phyloP scores from a whole-genome alignment of 2,113 vertebrate genomes.

The Zonotrichia leucophrys region DNA sequence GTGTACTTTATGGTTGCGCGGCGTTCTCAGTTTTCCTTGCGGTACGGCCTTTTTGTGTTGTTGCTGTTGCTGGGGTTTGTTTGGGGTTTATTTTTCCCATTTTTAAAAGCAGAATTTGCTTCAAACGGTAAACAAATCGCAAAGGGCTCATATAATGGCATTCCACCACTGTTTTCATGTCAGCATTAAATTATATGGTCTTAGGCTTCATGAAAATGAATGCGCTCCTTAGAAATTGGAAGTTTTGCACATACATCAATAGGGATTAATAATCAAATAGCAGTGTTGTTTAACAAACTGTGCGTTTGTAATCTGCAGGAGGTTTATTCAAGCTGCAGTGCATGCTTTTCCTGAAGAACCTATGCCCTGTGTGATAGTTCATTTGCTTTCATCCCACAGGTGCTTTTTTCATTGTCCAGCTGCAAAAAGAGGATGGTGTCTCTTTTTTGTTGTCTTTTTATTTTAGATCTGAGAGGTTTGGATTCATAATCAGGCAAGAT shows the following conservation, averaged over 20 bases:
- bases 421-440: background rate
- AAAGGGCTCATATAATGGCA: background rate
- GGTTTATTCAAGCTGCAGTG: background rate
- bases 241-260: background rate
- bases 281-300: background rate
- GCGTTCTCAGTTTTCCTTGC: background rate
- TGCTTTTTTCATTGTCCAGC: constrained; percentile 29
- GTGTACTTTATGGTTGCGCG: background rate
- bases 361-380: background rate
- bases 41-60: background rate
- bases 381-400: constrained; percentile 44
- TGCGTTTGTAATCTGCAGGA: constrained; percentile 14
- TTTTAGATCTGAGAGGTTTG: background rate
- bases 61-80: background rate
- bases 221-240: background rate
- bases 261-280: background rate
- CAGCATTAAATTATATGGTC: background rate
- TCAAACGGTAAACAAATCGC: background rate
- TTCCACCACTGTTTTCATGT: background rate
- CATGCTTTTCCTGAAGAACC: background rate
- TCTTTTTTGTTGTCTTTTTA: background rate
- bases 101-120: background rate
- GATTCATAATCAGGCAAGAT: background rate
- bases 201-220: background rate
- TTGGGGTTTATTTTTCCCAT: background rate